Base-by-base conservation (phyloP, 2,888 invertebrate species). In the Autographa pulchrina region DNA sequence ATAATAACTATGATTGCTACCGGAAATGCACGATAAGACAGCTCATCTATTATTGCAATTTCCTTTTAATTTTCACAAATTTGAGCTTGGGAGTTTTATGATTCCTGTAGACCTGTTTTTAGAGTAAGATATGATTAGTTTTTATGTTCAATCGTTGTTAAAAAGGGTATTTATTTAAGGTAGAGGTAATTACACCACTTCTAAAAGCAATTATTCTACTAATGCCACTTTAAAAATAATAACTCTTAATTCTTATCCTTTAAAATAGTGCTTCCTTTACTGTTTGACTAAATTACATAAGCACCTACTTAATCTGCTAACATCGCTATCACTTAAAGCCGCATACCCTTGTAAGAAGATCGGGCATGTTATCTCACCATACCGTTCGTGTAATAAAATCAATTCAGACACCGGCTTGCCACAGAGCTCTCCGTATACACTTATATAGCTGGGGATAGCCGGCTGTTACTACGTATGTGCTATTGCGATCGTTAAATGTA, bases 401-500 rank as follows among this genome's bases (percentile, higher is more conserved):
- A 76, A 64, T 78, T 38, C 48, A 38, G 60, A n/a, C 43, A 70
- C 63, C 18, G 60, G 59, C 43, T 60, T 65, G 11, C 32, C 59
- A 62, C 64, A 70, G 62, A 59, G 62, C 65, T 75, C 77, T 65
- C 56, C 58, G 68, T 68, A 71, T 65, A 76, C 68, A 78, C 65
- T 66, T 62, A 56, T 56, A 56, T 56, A 56, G 20, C 11, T 25
- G 5, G 54, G 62, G 65, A 65, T 38, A 71, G 60, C 77, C 72
- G 60, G 60, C 70, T 48, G 38, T 38, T 68, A 68, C 64, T 72
- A 80, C 60, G 64, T 77, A 77, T 72, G 68, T 71, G 75, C 65
- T 71, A 68, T 66, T 64, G 63, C 72, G 78, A 78, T 78, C 78
- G 78, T 78, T 78, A 78, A 78, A 78, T 68, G 81, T 78, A 78